phyloP scores from a whole-genome alignment of 92 coral and sea anemone species.

The Paramuricea clavata region DNA sequence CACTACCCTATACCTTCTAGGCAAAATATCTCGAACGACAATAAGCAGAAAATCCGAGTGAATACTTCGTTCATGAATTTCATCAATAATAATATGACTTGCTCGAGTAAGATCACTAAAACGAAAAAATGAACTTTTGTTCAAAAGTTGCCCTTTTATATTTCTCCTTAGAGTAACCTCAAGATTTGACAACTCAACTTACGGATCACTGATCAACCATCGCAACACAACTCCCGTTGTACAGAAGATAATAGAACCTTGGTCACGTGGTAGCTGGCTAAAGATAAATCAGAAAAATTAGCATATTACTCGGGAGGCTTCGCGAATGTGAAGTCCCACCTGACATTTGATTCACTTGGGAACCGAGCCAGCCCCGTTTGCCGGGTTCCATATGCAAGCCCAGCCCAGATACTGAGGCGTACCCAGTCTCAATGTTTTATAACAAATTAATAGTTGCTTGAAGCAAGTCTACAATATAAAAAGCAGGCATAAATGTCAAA shows the following conservation, averaged over 20 bases:
- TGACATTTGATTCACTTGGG: no score
- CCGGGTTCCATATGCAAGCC: no score
- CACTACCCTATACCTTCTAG: constrained; percentile 87
- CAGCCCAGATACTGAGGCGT: no score
- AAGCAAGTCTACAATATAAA: no score
- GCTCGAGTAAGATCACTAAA: constrained; percentile 51
- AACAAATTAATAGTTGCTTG: no score
- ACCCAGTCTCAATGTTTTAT: no score
- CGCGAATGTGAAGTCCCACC: no score
- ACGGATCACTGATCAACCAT: constrained; percentile 92
- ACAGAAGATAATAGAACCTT: constrained; percentile 91
- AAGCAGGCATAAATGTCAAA: no score
- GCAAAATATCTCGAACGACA: constrained; percentile 82
- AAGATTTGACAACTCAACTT: no score
- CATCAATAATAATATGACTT: constrained; percentile 94
- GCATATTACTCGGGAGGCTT: not conserved
- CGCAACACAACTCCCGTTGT: constrained; percentile 90
- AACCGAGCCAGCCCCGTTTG: no score
- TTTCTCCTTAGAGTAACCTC: no score
- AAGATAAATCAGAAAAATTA: not conserved
- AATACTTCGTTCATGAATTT: constrained; percentile 93
- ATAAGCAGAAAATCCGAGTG: constrained; percentile 93
- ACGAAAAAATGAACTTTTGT: not conserved
- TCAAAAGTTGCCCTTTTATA: no score
- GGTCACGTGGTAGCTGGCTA: constrained; percentile 82